Evolutionary conservation across 1,140 invertebrate genomes (phyloP).

Genomic region (Aphidius gifuensis): DNA sequence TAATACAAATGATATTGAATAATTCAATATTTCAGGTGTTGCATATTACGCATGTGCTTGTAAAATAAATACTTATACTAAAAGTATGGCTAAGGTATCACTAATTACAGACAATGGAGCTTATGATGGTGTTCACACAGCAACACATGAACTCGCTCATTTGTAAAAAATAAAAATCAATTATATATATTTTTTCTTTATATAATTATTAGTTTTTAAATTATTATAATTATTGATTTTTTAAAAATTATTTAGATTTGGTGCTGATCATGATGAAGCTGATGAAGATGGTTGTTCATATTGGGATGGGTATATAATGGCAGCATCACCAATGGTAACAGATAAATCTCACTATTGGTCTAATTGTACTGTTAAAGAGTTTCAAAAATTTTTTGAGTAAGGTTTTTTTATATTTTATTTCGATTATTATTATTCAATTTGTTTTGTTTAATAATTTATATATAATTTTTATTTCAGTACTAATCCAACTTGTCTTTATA

Average conservation of each 20-base stretch:
- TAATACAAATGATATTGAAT: not conserved
- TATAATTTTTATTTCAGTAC: not conserved
- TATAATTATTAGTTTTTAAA: not conserved
- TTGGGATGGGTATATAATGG: not conserved
- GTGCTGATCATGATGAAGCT: not conserved
- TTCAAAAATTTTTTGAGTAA: conserved; percentile 19
- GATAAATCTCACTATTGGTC: conserved; percentile 1
- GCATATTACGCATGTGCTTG: conserved; percentile 11
- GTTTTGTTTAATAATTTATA: too few species aligned
- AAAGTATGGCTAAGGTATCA: not conserved
- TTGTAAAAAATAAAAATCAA: conserved; percentile 8
- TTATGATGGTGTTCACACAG: conserved; percentile 19
- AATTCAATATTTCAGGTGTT: not conserved
- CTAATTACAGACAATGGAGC: conserved; percentile 16
- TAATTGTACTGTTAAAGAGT: conserved; percentile 3
- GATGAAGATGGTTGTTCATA: not conserved
- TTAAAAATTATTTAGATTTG: conserved; percentile 7
- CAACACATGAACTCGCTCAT: conserved; percentile 23
- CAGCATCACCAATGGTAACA: not conserved
- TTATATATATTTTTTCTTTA: too few species aligned
- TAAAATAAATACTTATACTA: not conserved
- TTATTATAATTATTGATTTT: not conserved
- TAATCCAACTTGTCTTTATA: conserved; percentile 1
- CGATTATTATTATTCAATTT: not conserved
- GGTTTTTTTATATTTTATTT: not conserved